Base-by-base conservation (phyloP, 2,113 vertebrate genomes). In the Butorides virescens region DNA sequence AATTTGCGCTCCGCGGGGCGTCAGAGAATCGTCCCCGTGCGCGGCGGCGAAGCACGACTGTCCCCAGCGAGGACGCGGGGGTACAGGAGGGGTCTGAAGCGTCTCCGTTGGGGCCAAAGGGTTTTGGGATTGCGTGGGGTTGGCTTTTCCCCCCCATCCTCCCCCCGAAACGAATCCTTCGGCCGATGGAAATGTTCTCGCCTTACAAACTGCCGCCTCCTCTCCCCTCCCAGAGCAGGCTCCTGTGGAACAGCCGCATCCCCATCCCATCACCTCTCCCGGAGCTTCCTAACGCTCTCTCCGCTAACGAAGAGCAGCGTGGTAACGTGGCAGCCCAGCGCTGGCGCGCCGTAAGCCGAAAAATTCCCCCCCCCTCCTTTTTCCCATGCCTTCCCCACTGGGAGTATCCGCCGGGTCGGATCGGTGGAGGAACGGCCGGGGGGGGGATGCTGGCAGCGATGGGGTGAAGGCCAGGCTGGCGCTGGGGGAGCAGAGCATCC, bases 1-100 rank as follows among this genome's bases (percentile, higher is more conserved):
- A 63, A 34, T 11, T 39, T 0, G 4, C 2, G 2, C 58, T 62
- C 44, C 0, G 9, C 5, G 15, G 59, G 20, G 47, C 1, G 1
- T 30, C 3, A 9, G 26, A 30, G 26, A 37, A 30, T 32, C 11
- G 73, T 30, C 53, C 1, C 18, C 11, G 8, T 42, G 49, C 22
- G 17, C 56, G 10, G 74, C 23, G 73, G 23, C 2, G 5, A 23
- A 61, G n/a, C 26, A 14, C 8, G 5, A 2, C 56, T 32, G 44
- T 49, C 56, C 9, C 14, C 44, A 13, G 44, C 11, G 34, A 49
- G 74, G 44, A 8, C 56, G 5, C 9, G 12, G 59, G 62, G 52
- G 30, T 39, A 22, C 5, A 58, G 10, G 13, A 53, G 62, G 47
- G n/a, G 9, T 32, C 75, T 20, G 56, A 58, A 7, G 13, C 2